A percentile compares a stretch with the other conserved stretches of the same genome.
Evolutionary conservation across 2,888 invertebrate species (phyloP).

Genomic region (Branchipolynoe longqiensis): DNA sequence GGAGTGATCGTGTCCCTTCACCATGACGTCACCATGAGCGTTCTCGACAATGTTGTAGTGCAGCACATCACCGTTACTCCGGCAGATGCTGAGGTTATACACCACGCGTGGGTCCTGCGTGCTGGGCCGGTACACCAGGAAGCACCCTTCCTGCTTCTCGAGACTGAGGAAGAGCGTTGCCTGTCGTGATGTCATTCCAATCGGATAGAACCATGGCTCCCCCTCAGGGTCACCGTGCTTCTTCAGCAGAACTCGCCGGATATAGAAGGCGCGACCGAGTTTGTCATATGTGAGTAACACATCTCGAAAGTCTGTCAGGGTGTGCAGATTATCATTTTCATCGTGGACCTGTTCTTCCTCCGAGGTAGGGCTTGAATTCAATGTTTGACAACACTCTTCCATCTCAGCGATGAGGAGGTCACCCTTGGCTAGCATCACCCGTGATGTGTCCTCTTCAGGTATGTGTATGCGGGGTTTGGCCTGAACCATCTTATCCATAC

Average conservation of each 20-base stretch:
- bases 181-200: slow-evolving; percentile 66
- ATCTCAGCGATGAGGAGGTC: slow-evolving; percentile 60
- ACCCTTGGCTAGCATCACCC: slow-evolving; percentile 54
- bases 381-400: slow-evolving; percentile 2
- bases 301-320: slow-evolving; percentile 28
- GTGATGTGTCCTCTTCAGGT: slow-evolving; percentile 47
- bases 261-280: slow-evolving; percentile 65
- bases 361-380: not conserved
- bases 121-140: slow-evolving; percentile 66
- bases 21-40: slow-evolving; percentile 69
- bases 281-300: slow-evolving; percentile 66
- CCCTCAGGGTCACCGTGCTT: slow-evolving; percentile 68
- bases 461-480: not conserved
- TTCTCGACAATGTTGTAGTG: slow-evolving; percentile 70
- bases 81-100: slow-evolving; percentile 67
- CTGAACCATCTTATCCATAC: slow-evolving; percentile 24
- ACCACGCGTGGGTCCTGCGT: slow-evolving; percentile 31
- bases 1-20: slow-evolving; percentile 68
- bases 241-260: slow-evolving; percentile 63
- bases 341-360: not conserved
- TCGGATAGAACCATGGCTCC: slow-evolving; percentile 70
- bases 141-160: slow-evolving; percentile 69
- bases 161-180: slow-evolving; percentile 67
- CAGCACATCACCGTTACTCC: slow-evolving; percentile 65
- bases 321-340: not conserved